Evolutionary conservation across 2,797 vertebrate genomes (phyloP), one percentile per base, ranked within the genome.

Genomic region (Pseudochromis fuscus): DNA sequence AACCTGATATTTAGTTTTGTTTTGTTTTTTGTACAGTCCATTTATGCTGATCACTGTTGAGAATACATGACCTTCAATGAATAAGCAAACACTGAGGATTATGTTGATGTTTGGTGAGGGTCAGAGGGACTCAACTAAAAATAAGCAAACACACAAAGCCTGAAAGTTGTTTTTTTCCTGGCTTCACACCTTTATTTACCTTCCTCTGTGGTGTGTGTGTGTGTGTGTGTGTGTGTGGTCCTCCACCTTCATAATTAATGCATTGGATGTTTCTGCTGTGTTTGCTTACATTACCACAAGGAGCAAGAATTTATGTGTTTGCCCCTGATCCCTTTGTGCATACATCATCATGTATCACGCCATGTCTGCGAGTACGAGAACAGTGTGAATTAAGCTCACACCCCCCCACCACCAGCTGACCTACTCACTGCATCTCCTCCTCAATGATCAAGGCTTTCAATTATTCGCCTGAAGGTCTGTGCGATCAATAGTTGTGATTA

Each of bases 401-500:
- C n/a, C n/a, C 18, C 18, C 38, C n/a, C 38, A 9, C 5, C 15
- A 16, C 33, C 15, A n/a, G 38, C 38, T 2, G 38, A 42, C 38
- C 3, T 8, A 42, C 8, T n/a, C 46, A 16, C 40, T n/a, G 3
- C 65, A 45, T 33, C 48, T 44, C 13, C 25, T 38, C 15, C 44
- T 27, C 52, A 71, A 53, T 59, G 62, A 60, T 64, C 59, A 48
- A 60, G 49, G 10, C 42, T 3, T 58, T 57, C 23, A 46, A 66
- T 75, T 75, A 61, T 49, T 58, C 16, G 24, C 51, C 31, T 42
- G 1, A 10, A 65, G 70, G 40, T 6, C 28, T 4, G 37, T 7
- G 4, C 12, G 13, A 62, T 79, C 65, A 33, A 70, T 76, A 51
- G 9, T 18, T 9, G 45, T 73, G 72, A 83, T 76, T 72, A 57